A percentile compares a stretch with the other conserved stretches of the same genome.
Evolutionary conservation across 2,797 vertebrate species (phyloP).

Genomic region (Silurus lanzhouensis): DNA sequence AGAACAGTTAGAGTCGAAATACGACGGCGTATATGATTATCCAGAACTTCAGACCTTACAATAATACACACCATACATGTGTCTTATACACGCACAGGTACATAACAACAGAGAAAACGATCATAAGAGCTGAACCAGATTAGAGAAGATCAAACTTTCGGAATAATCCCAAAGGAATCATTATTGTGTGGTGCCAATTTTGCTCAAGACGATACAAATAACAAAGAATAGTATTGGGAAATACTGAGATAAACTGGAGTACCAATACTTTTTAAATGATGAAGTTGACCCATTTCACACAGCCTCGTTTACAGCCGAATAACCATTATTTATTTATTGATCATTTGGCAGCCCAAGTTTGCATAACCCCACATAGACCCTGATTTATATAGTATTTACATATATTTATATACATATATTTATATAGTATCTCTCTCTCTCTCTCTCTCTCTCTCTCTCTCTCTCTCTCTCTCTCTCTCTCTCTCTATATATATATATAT

Average conservation of each 20-base stretch:
- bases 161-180: not conserved
- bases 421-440: too few relatives aligned
- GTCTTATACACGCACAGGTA: not conserved
- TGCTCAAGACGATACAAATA: not conserved
- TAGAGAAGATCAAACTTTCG: not conserved
- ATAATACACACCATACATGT: not conserved
- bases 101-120: not conserved
- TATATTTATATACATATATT: too few relatives aligned
- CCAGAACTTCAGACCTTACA: not conserved
- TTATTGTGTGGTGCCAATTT: not conserved
- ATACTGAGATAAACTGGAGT: too few relatives aligned
- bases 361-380: too few relatives aligned
- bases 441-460: too few relatives aligned
- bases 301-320: not conserved
- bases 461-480: too few relatives aligned
- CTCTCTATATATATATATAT: too few relatives aligned
- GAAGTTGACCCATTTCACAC: too few relatives aligned
- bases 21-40: not conserved
- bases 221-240: not conserved
- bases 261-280: too few relatives aligned
- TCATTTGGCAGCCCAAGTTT: not conserved
- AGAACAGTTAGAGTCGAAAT: not conserved
- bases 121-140: not conserved
- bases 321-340: not conserved
- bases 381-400: too few relatives aligned